These are phyloP conservation scores for Archips xylosteana DNA, from an alignment of 2,888 invertebrate genomes.

Conservation along the genomic window DNA sequence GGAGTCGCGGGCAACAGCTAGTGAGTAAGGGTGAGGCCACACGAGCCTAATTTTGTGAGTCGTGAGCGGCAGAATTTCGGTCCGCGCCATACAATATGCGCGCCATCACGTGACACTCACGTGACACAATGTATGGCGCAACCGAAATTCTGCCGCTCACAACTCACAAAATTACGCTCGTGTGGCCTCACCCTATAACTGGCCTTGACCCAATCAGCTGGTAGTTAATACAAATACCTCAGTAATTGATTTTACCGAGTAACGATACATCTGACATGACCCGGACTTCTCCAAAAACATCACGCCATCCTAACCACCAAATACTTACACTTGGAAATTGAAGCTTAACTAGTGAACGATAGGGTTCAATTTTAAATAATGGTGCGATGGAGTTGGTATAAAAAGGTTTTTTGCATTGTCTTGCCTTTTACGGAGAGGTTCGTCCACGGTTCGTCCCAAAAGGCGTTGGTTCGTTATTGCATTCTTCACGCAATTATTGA, in stretches of 20 bases:
- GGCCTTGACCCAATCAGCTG: constrained; percentile 1
- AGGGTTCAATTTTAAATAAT: background rate
- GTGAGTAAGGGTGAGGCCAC: no score
- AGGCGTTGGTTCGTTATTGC: background rate
- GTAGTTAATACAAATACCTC: background rate
- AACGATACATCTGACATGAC: background rate
- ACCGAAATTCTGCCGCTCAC: no score
- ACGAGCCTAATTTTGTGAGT: no score
- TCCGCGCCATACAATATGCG: no score
- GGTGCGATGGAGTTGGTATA: background rate
- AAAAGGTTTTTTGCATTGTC: background rate
- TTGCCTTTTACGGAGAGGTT: constrained; percentile 1
- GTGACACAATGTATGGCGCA: no score
- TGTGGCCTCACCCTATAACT: no score
- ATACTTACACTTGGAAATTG: background rate
- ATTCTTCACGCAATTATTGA: constrained; percentile 5
- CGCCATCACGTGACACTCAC: no score
- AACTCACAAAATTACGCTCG: no score
- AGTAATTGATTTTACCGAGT: constrained; percentile 7
- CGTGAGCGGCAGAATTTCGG: no score
- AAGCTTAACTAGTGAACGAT: background rate
- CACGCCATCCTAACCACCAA: background rate
- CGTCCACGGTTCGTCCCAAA: background rate
- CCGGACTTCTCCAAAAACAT: background rate
- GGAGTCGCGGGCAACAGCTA: no score